Evolutionary conservation across 2,888 invertebrate species (phyloP), one percentile per base, ranked within the genome.

Genomic region (Pterostichus madidus): DNA sequence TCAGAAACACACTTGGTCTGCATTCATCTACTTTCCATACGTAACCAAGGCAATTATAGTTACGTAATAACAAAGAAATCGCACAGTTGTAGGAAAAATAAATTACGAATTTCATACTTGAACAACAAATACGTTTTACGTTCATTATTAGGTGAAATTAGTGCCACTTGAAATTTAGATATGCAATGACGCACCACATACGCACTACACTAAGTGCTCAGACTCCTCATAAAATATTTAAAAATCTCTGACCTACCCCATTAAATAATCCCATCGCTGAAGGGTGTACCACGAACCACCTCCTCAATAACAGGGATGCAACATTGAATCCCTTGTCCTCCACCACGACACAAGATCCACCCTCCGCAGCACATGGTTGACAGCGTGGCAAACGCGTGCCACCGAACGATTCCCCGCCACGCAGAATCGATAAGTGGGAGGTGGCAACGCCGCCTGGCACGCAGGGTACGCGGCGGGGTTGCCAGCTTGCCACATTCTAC

Each of bases 401-500:
- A 13, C 3, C n/a, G 59, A 59, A 59, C 64, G n/a, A 39, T 24
- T 24, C 24, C 64, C 64, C 39, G n/a, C 64, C 64, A 35, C 64
- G 64, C 44, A 17, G 52, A 39, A 71, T 71, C 68, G 68, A 71
- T 71, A 44, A 13, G 68, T 56, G 68, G 7, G 44, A 39, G 68
- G 39, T 71, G 68, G 68, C 68, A 71, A 44, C 44, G 17, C 44
- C 11, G 68, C 68, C 15, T 44, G 68, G 68, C 68, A 71, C 44
- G 68, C 44, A 13, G 15, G 17, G 10, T 39, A 39, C 68, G 44
- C 68, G 68, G 15, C 68, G 7, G 39, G 13, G 68, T 71, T 71
- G 68, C 64, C 64, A 68, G 35, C 64, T 68, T 68, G 64, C 68
- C 68, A 39, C 68, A 71, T 71, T 71, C 68, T 71, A 44, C 68